Evolutionary conservation across 2,888 invertebrate species (phyloP).

Genomic region (Mesorhabditis sp.): DNA sequence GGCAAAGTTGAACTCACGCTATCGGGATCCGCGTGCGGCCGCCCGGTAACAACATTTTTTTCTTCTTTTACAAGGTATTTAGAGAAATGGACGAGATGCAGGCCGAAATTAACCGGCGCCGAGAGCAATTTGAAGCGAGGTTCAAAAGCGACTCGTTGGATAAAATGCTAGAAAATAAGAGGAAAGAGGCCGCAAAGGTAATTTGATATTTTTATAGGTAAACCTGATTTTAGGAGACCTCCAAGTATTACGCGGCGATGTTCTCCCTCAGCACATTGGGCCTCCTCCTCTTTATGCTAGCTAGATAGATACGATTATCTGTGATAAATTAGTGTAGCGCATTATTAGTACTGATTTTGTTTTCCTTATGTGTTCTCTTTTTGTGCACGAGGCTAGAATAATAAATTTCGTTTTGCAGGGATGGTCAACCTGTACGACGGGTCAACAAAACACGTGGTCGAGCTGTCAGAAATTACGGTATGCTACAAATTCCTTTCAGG

Average conservation of each 20-base stretch:
- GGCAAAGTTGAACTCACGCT: conserved; percentile 17
- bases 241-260: not conserved
- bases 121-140: not conserved
- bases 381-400: too few species aligned
- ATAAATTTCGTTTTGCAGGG: too few species aligned
- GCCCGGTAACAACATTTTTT: not conserved
- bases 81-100: not conserved
- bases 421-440: too few species aligned
- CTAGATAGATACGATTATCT: not conserved
- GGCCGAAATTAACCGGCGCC: not conserved
- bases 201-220: not conserved
- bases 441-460: too few species aligned
- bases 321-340: too few species aligned
- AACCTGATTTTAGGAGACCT: not conserved
- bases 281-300: not conserved
- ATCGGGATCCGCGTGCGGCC: not conserved
- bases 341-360: too few species aligned
- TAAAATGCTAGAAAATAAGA: not conserved
- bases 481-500: too few species aligned
- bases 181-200: not conserved
- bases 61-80: not conserved
- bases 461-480: too few species aligned
- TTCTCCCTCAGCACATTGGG: not conserved
- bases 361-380: too few species aligned
- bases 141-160: not conserved